Percentiles rank a stretch among this genome's conserved stretches.
phyloP scores from a whole-genome alignment of 2,888 invertebrate species.

The Arctia plantaginis region DNA sequence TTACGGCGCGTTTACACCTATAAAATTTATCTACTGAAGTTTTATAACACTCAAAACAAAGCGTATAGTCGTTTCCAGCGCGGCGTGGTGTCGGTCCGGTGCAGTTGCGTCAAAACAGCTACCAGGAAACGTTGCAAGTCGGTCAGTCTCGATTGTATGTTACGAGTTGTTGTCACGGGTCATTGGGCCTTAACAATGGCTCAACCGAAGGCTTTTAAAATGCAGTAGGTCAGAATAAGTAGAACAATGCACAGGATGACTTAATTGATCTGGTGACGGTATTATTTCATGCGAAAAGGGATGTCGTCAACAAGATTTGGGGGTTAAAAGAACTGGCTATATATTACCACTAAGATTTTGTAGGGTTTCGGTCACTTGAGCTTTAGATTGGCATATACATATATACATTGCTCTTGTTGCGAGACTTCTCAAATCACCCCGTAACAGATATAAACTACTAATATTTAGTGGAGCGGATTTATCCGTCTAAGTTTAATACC shows the following conservation, averaged over 20 bases:
- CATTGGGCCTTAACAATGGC: conserved; percentile 53
- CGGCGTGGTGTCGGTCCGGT: conserved; percentile 34
- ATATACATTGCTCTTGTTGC: no score
- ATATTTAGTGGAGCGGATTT: no score
- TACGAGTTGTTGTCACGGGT: conserved; percentile 52
- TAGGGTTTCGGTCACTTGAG: no score
- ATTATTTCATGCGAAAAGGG: neutral
- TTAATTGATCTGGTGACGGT: conserved; percentile 1
- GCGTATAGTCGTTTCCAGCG: conserved; percentile 37
- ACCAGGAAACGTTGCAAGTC: conserved; percentile 54
- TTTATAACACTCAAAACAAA: conserved; percentile 27
- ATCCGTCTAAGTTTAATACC: no score
- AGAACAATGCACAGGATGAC: conserved; percentile 24
- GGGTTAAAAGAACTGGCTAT: no score
- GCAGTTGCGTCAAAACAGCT: conserved; percentile 42
- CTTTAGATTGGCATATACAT: no score
- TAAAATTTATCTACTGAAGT: conserved; percentile 29
- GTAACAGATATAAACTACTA: no score
- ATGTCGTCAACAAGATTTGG: neutral
- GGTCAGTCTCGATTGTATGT: conserved; percentile 50
- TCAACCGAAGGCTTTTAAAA: conserved; percentile 40
- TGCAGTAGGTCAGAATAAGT: conserved; percentile 39
- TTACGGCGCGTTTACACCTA: conserved; percentile 15
- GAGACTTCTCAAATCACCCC: no score
- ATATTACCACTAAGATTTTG: no score